Evolutionary conservation across 1,140 invertebrate species (phyloP).

Genomic region (Drosophila leontia): DNA sequence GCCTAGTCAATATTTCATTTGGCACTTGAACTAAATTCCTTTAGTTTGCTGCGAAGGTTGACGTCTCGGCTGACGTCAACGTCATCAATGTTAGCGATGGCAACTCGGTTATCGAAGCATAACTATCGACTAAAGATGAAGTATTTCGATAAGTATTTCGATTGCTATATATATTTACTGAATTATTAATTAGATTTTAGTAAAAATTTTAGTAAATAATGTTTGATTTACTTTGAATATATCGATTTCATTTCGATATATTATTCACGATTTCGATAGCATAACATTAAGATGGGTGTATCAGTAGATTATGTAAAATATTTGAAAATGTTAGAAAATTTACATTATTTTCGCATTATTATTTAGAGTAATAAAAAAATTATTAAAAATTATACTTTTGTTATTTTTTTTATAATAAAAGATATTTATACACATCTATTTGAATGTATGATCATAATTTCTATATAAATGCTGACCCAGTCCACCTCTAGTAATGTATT

Average conservation of each 20-base stretch:
- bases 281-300: too few species aligned
- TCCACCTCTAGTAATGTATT: constrained; percentile 42
- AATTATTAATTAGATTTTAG: too few species aligned
- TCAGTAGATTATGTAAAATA: too few species aligned
- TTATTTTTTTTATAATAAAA: too few species aligned
- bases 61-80: constrained; percentile 33
- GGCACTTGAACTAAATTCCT: constrained; percentile 83
- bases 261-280: background rate
- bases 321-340: too few species aligned
- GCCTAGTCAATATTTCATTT: constrained; percentile 82
- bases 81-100: constrained; percentile 14
- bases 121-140: background rate
- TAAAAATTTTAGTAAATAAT: background rate
- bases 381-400: too few species aligned
- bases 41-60: constrained; percentile 73
- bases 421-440: too few species aligned
- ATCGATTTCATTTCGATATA: background rate
- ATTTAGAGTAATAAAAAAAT: too few species aligned
- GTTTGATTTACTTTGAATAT: background rate
- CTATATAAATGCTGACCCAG: background rate
- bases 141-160: background rate
- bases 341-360: too few species aligned
- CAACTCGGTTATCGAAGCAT: background rate
- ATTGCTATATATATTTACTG: background rate
- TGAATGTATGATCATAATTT: too few species aligned